Evolutionary conservation across 2,888 invertebrate species (phyloP).

Genomic region (Mayetiola destructor): DNA sequence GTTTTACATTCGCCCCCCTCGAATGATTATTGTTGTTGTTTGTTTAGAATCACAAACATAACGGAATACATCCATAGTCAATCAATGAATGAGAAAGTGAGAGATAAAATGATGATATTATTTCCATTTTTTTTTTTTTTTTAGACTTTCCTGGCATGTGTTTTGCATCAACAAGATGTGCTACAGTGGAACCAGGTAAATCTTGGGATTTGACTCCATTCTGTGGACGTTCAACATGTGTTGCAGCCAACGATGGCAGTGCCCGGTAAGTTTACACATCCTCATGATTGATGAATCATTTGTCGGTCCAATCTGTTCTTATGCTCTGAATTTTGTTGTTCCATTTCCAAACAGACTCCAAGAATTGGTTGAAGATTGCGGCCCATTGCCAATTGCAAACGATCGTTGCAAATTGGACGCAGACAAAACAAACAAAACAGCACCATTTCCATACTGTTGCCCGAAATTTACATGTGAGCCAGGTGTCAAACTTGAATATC

Average conservation of each 20-base stretch:
- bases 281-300: not conserved
- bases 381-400: conserved; percentile 73
- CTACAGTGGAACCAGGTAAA: conserved; percentile 72
- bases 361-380: conserved; percentile 79
- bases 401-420: conserved; percentile 74
- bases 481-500: conserved; percentile 73
- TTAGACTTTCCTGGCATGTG: conserved; percentile 79
- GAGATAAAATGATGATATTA: no score
- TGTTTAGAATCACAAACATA: no score
- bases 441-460: conserved; percentile 74
- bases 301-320: no score
- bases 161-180: conserved; percentile 79
- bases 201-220: conserved; percentile 77
- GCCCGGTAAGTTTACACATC: not conserved
- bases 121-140: conserved; percentile 16
- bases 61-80: no score
- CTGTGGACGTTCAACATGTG: conserved; percentile 83
- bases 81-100: no score
- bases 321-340: conserved; percentile 16
- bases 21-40: no score
- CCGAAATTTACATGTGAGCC: conserved; percentile 74
- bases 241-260: conserved; percentile 53
- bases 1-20: no score
- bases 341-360: conserved; percentile 60
- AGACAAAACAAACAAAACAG: conserved; percentile 80